Evolutionary conservation across 2,888 invertebrate species (phyloP).

Genomic region (Lingula anatina): DNA sequence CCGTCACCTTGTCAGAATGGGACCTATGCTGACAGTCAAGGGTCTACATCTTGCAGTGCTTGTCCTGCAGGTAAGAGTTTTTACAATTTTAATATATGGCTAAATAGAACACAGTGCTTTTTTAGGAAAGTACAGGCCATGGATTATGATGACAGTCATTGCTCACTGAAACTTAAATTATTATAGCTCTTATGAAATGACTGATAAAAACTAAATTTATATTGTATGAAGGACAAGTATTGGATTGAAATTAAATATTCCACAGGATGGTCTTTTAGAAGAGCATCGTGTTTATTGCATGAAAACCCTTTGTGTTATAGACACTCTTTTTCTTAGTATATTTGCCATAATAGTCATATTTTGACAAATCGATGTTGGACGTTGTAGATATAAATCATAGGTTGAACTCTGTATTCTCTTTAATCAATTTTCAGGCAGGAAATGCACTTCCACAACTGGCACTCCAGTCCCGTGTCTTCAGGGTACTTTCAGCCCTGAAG

Average conservation of each 20-base stretch:
- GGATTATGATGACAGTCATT: not conserved
- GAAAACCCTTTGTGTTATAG: no score
- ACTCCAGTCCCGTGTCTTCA: slow-evolving; percentile 12
- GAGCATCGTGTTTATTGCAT: no score
- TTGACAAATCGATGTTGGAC: no score
- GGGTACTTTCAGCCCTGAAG: slow-evolving; percentile 22
- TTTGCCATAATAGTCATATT: no score
- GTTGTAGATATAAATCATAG: no score
- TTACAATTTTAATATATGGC: not conserved
- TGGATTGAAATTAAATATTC: no score
- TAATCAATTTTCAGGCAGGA: slow-evolving; percentile 6
- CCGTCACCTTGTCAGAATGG: slow-evolving; percentile 11
- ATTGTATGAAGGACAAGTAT: no score
- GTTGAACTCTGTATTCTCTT: not conserved
- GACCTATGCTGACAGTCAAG: slow-evolving; percentile 14
- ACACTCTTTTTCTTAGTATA: no score
- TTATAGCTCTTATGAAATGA: no score
- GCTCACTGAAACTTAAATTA: not conserved
- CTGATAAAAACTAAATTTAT: no score
- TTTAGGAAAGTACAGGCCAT: not conserved
- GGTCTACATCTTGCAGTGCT: slow-evolving; percentile 18
- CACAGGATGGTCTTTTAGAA: no score
- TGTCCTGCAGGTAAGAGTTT: slow-evolving; percentile 23
- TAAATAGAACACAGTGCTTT: not conserved
- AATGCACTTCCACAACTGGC: slow-evolving; percentile 6